These are phyloP conservation scores for Anorthoa munda DNA, from an alignment of 2,888 invertebrate genomes.

Conservation along the genomic window DNA sequence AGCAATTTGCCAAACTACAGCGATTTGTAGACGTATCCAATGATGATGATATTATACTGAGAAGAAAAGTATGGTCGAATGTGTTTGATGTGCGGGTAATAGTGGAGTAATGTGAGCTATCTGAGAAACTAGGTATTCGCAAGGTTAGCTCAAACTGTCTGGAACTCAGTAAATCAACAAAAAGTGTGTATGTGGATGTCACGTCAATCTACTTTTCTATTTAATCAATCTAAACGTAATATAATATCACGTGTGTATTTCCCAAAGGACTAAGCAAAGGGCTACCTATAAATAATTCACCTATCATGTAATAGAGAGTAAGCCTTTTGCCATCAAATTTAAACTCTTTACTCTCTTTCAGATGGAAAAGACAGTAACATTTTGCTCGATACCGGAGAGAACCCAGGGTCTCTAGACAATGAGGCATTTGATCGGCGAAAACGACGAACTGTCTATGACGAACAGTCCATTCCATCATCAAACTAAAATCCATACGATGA, in stretches of 20 bases:
- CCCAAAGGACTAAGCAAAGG: background rate
- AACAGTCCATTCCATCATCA: too few species aligned
- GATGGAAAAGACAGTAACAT: too few species aligned
- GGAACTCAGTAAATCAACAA: background rate
- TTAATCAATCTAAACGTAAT: background rate
- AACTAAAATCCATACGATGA: too few species aligned
- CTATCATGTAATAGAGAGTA: background rate
- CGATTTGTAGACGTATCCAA: constrained; percentile 71
- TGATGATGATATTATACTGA: constrained; percentile 71
- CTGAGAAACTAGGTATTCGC: constrained; percentile 17
- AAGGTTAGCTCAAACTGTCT: background rate
- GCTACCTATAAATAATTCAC: background rate
- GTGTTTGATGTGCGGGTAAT: constrained; percentile 51
- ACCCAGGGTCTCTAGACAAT: too few species aligned
- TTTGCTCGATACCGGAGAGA: too few species aligned
- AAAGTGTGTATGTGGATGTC: background rate
- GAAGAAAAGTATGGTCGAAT: constrained; percentile 53
- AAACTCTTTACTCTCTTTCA: background rate
- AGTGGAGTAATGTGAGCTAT: constrained; percentile 31
- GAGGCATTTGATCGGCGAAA: too few species aligned
- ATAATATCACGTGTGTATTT: background rate
- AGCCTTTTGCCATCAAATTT: background rate
- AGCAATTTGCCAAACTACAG: constrained; percentile 73
- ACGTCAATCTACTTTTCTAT: background rate
- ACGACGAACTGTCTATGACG: too few species aligned